Evolutionary conservation across 2,888 invertebrate genomes (phyloP).

Genomic region (Periphyllus acericola): DNA sequence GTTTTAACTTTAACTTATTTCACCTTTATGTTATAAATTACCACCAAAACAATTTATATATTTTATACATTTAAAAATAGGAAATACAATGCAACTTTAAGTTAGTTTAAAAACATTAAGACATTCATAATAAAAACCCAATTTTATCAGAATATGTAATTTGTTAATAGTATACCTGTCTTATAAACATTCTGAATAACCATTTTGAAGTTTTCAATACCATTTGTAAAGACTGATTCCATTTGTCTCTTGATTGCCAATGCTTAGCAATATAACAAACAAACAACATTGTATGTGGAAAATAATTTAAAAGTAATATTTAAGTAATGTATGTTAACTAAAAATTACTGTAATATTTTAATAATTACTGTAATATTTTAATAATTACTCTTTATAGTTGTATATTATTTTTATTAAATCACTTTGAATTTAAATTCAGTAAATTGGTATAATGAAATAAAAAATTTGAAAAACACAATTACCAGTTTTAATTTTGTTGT

Average conservation of each 20-base stretch:
- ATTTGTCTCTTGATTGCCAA: neutral
- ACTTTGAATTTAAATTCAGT: too few relatives aligned
- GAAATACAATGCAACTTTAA: neutral
- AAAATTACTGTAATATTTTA: neutral
- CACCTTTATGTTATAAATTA: neutral
- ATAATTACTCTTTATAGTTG: too few relatives aligned
- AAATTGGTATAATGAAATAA: too few relatives aligned
- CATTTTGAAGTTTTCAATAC: neutral
- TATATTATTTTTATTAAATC: too few relatives aligned
- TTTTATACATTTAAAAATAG: neutral
- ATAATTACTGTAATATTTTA: neutral
- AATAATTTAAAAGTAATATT: neutral
- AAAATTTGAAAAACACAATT: too few relatives aligned
- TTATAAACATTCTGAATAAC: neutral
- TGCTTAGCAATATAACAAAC: neutral
- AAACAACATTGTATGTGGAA: neutral
- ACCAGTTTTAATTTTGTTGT: too few relatives aligned
- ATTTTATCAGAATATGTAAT: neutral
- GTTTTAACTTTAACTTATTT: too few relatives aligned
- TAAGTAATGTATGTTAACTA: too few relatives aligned
- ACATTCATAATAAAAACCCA: neutral
- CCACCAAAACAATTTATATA: neutral
- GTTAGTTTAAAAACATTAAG: neutral
- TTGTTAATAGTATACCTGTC: neutral
- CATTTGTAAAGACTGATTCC: neutral